Evolutionary conservation across 2,113 vertebrate species (phyloP).

Genomic region (Galbula dea): DNA sequence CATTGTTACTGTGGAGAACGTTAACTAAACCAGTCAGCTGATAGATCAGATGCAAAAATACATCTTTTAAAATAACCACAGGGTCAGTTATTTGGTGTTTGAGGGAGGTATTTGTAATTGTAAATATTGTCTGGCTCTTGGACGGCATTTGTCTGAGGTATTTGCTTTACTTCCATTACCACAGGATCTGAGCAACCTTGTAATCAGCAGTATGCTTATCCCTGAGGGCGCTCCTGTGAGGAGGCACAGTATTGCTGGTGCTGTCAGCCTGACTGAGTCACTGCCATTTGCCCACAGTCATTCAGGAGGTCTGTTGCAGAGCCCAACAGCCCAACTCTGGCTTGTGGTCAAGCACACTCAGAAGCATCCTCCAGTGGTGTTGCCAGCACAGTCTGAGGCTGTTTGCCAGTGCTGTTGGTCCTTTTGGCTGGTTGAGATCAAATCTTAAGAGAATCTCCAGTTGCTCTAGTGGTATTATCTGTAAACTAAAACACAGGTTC

Average conservation of each 20-base stretch:
- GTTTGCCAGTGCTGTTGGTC: neutral
- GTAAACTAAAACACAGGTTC: neutral
- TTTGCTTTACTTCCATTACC: neutral
- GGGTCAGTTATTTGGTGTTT: neutral
- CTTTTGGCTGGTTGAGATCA: neutral
- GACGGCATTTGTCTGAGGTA: neutral
- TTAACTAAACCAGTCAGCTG: neutral
- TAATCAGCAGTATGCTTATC: neutral
- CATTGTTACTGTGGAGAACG: neutral
- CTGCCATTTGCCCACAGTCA: neutral
- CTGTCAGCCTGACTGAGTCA: rapidly evolving
- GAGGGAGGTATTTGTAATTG: neutral
- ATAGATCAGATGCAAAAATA: neutral
- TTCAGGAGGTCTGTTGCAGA: neutral
- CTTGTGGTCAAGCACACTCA: neutral
- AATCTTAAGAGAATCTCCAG: neutral
- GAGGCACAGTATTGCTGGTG: neutral
- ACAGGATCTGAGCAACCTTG: neutral
- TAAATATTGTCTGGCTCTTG: neutral
- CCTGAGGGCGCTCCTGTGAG: neutral
- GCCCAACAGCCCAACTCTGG: neutral
- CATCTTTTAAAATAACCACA: neutral
- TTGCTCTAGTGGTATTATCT: neutral
- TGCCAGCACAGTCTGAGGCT: neutral
- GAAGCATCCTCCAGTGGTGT: rapidly evolving